Percentiles rank a stretch among this genome's conserved stretches.
Evolutionary conservation across 1,140 invertebrate genomes (phyloP).

Genomic region (Aphelenchoides avenae): DNA sequence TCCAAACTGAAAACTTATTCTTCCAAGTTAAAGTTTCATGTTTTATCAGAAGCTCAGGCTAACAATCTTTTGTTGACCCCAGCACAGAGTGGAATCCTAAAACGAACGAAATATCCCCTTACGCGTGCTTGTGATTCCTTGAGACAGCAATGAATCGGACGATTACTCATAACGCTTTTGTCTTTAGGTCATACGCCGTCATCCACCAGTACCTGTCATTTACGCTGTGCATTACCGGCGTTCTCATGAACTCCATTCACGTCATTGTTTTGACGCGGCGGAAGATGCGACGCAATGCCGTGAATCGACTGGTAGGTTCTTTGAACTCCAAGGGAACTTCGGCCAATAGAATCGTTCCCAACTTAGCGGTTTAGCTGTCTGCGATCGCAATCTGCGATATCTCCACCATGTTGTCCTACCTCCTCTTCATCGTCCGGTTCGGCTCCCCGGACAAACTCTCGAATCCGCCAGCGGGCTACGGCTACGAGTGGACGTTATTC

Average conservation of each 20-base stretch:
- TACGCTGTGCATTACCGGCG: conserved; percentile 44
- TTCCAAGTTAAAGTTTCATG: no score
- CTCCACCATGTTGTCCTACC: conserved; percentile 44
- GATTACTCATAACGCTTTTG: conserved; percentile 12
- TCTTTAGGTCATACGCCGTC: conserved; percentile 42
- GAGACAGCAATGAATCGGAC: neutral
- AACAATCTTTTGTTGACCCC: no score
- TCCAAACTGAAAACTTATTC: no score
- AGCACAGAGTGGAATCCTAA: no score
- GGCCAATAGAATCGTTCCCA: neutral
- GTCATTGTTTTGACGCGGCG: conserved; percentile 40
- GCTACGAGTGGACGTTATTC: conserved; percentile 42
- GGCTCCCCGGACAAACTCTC: conserved; percentile 39
- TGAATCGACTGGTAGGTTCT: conserved; percentile 37
- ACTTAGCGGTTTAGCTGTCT: conserved; percentile 18
- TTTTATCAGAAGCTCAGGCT: no score
- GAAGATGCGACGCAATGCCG: conserved; percentile 44
- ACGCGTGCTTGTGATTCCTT: no score
- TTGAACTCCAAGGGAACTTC: neutral
- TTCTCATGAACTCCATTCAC: conserved; percentile 38
- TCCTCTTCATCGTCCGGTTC: conserved; percentile 44
- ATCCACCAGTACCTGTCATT: conserved; percentile 42
- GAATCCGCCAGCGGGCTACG: conserved; percentile 42
- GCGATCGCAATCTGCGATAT: conserved; percentile 48
- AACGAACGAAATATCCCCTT: no score